Evolutionary conservation across 2,888 invertebrate genomes (phyloP).

Genomic region (Metopia argyrocephala): DNA sequence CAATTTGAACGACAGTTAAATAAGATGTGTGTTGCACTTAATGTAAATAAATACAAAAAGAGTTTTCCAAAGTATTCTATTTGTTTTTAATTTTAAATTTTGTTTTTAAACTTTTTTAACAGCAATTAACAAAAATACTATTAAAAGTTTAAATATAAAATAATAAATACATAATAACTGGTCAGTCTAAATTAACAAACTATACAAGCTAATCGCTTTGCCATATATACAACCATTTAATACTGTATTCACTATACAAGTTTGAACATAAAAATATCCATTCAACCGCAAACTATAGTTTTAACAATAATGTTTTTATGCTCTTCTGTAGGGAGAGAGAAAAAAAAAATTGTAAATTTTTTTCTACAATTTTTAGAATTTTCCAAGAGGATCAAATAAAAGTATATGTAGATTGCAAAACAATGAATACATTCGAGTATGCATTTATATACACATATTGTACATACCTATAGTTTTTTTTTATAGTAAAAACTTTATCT

Average conservation of each 20-base stretch:
- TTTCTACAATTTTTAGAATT: neutral
- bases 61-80: no score
- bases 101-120: no score
- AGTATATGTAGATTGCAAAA: neutral
- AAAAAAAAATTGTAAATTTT: no score
- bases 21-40: no score
- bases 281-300: conserved; percentile 47
- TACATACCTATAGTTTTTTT: no score
- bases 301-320: conserved; percentile 38
- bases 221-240: neutral
- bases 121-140: no score
- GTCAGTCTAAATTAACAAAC: conserved; percentile 2
- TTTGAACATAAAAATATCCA: neutral
- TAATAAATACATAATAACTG: neutral
- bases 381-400: neutral
- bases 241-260: neutral
- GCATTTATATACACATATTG: neutral
- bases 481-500: conserved; percentile 54
- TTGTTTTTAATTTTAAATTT: no score
- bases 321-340: no score
- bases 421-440: conserved; percentile 1
- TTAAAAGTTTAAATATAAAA: no score
- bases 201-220: conserved; percentile 23
- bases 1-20: no score
- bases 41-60: neutral